Evolutionary conservation across 2,888 invertebrate genomes (phyloP).

Genomic region (Terebella lapidaria): DNA sequence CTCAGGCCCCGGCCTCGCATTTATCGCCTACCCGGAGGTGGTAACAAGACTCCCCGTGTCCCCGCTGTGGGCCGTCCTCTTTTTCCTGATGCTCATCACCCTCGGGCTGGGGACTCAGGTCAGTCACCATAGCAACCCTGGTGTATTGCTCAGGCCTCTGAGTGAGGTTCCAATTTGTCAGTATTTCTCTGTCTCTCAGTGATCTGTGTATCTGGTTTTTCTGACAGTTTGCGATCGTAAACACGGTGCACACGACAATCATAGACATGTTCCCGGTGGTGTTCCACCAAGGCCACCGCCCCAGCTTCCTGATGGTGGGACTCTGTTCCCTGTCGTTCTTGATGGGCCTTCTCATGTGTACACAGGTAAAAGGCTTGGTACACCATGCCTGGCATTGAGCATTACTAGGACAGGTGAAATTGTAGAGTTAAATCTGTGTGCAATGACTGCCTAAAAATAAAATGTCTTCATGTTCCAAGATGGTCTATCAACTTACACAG

Average conservation of each 20-base stretch:
- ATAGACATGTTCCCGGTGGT: constrained; percentile 56
- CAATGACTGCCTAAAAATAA: no score
- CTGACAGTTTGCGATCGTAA: constrained; percentile 58
- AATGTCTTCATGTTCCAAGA: no score
- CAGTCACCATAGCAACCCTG: no score
- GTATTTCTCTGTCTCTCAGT: no score
- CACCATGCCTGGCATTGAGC: no score
- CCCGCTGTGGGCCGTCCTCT: not conserved
- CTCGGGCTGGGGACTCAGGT: constrained; percentile 36
- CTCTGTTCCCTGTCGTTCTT: constrained; percentile 48
- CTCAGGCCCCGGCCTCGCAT: constrained; percentile 39
- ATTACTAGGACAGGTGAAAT: no score
- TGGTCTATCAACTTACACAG: no score
- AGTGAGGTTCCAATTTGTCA: no score
- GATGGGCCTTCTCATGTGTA: constrained; percentile 23
- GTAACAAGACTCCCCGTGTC: constrained; percentile 18
- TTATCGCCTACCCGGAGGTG: constrained; percentile 45
- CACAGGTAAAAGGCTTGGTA: constrained; percentile 12
- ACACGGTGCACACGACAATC: constrained; percentile 58
- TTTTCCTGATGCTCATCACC: constrained; percentile 20
- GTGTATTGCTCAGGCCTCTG: no score
- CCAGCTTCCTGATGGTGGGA: constrained; percentile 42
- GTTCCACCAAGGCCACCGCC: constrained; percentile 45
- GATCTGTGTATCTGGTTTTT: no score
- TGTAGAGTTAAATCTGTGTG: no score